Conservation (phyloP, 2,113 vertebrate species). For the Esox niger region DNA sequence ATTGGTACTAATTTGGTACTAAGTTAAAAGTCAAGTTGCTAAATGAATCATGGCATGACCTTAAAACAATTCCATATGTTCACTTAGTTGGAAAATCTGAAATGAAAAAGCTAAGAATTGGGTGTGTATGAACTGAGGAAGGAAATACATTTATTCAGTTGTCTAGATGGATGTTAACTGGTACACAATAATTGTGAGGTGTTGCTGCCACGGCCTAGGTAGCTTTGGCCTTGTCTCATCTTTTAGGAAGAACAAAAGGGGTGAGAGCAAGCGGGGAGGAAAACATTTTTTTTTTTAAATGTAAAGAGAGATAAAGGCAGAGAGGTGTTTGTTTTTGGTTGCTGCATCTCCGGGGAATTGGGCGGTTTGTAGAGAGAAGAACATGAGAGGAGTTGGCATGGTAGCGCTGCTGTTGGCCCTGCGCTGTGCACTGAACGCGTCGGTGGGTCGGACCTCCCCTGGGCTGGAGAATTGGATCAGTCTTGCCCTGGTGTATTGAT, state of each 20-base stretch:
- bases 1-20: no score
- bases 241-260: no score
- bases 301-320: constrained; percentile 9
- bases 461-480: no score
- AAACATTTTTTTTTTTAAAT: no score
- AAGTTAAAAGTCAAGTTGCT: no score
- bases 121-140: not conserved
- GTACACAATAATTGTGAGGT: not conserved
- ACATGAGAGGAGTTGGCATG: constrained; percentile 72
- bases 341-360: constrained; percentile 53
- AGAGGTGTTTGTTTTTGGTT: constrained; percentile 63
- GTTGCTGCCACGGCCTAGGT: not conserved
- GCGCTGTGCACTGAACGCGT: constrained; percentile 23
- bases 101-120: no score
- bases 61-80: no score
- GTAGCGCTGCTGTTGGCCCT: constrained; percentile 53
- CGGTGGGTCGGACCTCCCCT: no score
- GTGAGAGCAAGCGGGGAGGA: no score
- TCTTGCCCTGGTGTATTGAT: constrained; percentile 6
- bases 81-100: no score
- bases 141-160: not conserved
- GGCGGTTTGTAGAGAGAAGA: constrained; percentile 57
- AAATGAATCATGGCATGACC: no score
- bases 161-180: not conserved
- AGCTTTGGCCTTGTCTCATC: no score